Percentiles rank a stretch among this genome's conserved stretches.
These are phyloP conservation scores for Actenoides lindsayi DNA, from an alignment of 2,113 vertebrate genomes.

Conservation along the genomic window DNA sequence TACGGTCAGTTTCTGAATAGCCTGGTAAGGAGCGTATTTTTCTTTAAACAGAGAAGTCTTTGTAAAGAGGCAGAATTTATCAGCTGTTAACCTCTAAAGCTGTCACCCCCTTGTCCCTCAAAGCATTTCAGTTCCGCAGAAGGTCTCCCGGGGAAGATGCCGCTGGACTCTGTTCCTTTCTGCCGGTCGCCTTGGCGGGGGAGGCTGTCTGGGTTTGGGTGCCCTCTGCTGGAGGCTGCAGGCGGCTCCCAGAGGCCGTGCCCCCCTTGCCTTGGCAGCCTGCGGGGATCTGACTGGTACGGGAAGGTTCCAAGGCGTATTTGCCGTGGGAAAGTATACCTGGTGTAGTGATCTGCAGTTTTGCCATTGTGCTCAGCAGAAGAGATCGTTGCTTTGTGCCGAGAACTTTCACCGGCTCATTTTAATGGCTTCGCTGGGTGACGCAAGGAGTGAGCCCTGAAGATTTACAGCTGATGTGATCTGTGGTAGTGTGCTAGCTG, in stretches of 20 bases:
- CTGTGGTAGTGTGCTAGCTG: neutral
- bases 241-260: neutral
- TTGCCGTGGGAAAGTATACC: neutral
- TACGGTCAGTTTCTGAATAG: neutral
- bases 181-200: neutral
- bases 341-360: neutral
- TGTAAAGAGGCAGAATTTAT: neutral
- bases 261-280: rapidly evolving
- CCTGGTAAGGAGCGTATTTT: neutral
- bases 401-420: neutral
- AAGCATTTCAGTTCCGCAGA: neutral
- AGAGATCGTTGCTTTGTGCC: neutral
- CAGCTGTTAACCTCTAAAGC: neutral
- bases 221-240: slow-evolving; percentile 35
- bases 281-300: neutral
- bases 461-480: neutral
- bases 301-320: neutral
- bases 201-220: slow-evolving; percentile 17
- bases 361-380: neutral
- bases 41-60: neutral
- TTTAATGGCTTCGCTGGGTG: neutral
- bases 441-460: neutral
- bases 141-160: neutral
- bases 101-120: neutral
- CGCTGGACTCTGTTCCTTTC: neutral